phyloP scores from a whole-genome alignment of 2,113 vertebrate species.

The Protobothrops flavoviridis region DNA sequence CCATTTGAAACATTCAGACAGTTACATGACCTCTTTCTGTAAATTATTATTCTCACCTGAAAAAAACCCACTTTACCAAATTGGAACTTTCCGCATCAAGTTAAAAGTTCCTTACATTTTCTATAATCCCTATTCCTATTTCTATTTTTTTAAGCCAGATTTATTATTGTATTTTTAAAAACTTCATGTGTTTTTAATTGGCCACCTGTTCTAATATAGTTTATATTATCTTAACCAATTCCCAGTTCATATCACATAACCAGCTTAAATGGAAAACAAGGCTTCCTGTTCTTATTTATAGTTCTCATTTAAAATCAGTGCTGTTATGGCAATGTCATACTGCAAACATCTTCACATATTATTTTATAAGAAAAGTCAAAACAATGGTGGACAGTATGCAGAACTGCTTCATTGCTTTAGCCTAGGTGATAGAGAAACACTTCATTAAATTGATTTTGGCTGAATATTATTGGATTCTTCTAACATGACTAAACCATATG shows the following conservation, averaged over 20 bases:
- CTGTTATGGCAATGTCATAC: neutral
- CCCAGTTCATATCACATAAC: neutral
- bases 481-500: neutral
- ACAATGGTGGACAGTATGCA: neutral
- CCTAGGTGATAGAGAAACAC: neutral
- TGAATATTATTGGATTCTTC: neutral
- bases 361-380: neutral
- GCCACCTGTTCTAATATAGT: neutral
- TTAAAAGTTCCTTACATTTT: neutral
- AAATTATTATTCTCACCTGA: neutral
- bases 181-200: neutral
- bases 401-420: neutral
- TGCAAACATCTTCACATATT: neutral
- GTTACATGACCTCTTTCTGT: neutral
- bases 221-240: neutral
- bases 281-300: neutral
- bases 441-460: neutral
- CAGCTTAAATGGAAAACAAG: neutral
- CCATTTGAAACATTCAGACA: neutral
- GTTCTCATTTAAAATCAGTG: neutral
- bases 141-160: neutral
- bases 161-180: neutral
- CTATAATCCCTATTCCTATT: neutral
- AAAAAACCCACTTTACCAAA: neutral
- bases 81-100: neutral